phyloP scores from a whole-genome alignment of 1,140 invertebrate genomes.

The Danaus plexippus region DNA sequence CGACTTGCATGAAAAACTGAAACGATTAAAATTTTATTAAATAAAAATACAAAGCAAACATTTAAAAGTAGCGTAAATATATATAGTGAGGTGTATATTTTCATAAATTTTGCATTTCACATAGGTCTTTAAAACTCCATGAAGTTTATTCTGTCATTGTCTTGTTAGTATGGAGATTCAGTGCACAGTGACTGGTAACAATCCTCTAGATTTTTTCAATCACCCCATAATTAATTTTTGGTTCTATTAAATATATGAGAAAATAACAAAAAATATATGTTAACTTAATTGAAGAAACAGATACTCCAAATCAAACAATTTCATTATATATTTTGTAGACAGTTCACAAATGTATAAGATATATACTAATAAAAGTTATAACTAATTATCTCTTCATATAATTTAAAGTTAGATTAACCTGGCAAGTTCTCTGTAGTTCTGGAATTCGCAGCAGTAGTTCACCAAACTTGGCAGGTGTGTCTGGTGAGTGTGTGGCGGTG shows the following conservation, averaged over 20 bases:
- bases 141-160: too few relatives aligned
- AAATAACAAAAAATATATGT: conserved; percentile 8
- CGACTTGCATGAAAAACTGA: conserved; percentile 78
- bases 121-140: too few relatives aligned
- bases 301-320: neutral
- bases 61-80: too few relatives aligned
- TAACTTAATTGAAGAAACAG: neutral
- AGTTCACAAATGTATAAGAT: too few relatives aligned
- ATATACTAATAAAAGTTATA: neutral
- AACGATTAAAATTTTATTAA: conserved; percentile 5
- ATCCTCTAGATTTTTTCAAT: too few relatives aligned
- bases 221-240: too few relatives aligned
- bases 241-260: neutral
- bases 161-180: too few relatives aligned
- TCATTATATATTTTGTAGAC: neutral
- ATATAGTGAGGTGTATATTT: too few relatives aligned
- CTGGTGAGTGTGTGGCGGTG: conserved; percentile 91
- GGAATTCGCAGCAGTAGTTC: conserved; percentile 93
- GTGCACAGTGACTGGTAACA: too few relatives aligned
- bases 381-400: neutral
- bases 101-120: too few relatives aligned
- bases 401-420: conserved; percentile 69
- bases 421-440: conserved; percentile 94
- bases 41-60: too few relatives aligned
- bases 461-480: conserved; percentile 94